Evolutionary conservation across 2,113 vertebrate genomes (phyloP).

Genomic region (Chrysochloris asiatica): DNA sequence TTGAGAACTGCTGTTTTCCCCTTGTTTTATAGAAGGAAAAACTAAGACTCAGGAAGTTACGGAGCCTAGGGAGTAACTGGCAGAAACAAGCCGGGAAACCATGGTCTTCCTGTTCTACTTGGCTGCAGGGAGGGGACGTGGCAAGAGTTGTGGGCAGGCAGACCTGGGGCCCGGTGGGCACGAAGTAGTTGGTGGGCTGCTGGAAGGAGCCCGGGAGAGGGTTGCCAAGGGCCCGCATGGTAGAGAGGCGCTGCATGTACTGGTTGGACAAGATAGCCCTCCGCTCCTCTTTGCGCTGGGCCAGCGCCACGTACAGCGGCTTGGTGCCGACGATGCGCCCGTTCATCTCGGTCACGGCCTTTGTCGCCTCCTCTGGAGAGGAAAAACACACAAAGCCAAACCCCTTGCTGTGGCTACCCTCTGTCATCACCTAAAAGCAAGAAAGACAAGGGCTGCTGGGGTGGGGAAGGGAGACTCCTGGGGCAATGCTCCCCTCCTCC

Average conservation of each 20-base stretch:
- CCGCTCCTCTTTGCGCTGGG: constrained; percentile 96
- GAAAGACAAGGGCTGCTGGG: constrained; percentile 80
- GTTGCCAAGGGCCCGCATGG: constrained; percentile 87
- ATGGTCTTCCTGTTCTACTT: not conserved
- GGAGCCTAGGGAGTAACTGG: fast-evolving
- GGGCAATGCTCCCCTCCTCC: not conserved
- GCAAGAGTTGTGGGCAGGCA: not conserved
- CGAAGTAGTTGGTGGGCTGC: constrained; percentile 89
- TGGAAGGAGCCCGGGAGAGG: constrained; percentile 92
- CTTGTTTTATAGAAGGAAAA: not conserved
- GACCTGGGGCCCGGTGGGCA: constrained; percentile 93
- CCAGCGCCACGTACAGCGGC: constrained; percentile 95
- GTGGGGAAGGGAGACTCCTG: not conserved
- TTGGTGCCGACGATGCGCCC: constrained; percentile 96
- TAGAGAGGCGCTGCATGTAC: constrained; percentile 94
- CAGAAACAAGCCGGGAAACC: not conserved
- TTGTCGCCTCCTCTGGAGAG: constrained; percentile 97
- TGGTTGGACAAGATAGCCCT: constrained; percentile 97
- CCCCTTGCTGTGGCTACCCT: constrained; percentile 95
- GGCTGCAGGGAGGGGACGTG: not conserved
- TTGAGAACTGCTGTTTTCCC: not conserved
- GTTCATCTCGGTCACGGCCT: constrained; percentile 98
- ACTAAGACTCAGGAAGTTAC: not conserved
- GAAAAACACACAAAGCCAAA: constrained; percentile 99
- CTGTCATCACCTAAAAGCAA: constrained; percentile 95